Evolutionary conservation across 2,888 invertebrate genomes (phyloP), one percentile per base, ranked within the genome.

Genomic region (Callyntrura guangdongensis): DNA sequence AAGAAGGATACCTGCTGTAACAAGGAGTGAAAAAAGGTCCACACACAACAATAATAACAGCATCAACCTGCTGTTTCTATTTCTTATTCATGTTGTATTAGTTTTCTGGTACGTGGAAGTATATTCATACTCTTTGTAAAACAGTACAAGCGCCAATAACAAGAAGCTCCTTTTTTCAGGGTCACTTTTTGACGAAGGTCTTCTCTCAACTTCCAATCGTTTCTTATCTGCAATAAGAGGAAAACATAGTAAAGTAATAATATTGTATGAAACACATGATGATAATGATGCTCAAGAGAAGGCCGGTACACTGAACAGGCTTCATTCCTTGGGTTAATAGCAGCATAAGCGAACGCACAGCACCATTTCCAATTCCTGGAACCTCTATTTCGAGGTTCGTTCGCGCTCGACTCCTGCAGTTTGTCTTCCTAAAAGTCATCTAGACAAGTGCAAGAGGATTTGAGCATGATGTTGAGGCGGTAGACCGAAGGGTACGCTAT

Each of bases 101-200:
- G 53, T 47, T 72, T 72, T 45, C n/a, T 72, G 45, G 36, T 25
- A 22, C 11, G n/a, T 45, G 56, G 79, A 59, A 79, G 72, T 27
- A 69, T 27, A 69, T 74, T n/a, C 22, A 17, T 86, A 20, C 49
- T 59, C n/a, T 59, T 77, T 74, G 85, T 69, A 64, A 79, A 64
- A 27, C 27, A 59, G 20, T 61, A 56, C 11, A 67, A 82, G 56
- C 69, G 79, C 81, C 82, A 85, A 86, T 83, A 90, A 90, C 83
- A 86, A 86, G 86, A 86, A 90, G 86, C 82, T 88, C 82, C 81
- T 82, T 83, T 81, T 89, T 90, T 90, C 90, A 90, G 90, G 90
- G 90, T 90, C 86, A 83, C 45, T 64, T 67, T 89, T 53, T 59
- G n/a, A 79, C 83, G 83, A 82, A 72, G 82, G 72, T 59, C 72